Base-by-base conservation (phyloP, 2,888 invertebrate genomes). In the Watsonalla binaria region DNA sequence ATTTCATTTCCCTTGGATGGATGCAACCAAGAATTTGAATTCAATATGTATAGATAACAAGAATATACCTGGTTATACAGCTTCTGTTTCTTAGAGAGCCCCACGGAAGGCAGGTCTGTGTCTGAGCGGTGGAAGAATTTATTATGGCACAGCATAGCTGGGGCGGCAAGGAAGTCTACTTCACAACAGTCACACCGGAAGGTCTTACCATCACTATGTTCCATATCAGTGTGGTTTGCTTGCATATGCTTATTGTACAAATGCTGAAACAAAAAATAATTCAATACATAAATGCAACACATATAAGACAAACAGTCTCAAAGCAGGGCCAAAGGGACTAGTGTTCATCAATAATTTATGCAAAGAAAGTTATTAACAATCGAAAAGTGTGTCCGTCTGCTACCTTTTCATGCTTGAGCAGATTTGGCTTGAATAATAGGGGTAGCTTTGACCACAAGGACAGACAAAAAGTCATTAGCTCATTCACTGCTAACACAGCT, bases 71-170 rank as follows among this genome's bases (percentile, higher is more conserved):
- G 81, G 54, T 75, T 74, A 55, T 74, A 72, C 51, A 80, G 66
- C 64, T 78, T 87, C 0, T 86, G 66, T 70, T 89, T 90, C 58
- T 84, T 90, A 9, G 90, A 89, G 48, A 80, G 76, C n/a, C 90
- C 90, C 53, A 88, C 68, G 51, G 72, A 66, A 7, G 85, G 79
- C 52, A 87, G 62, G 51, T 89, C 89, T 50, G 78, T 77, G 39
- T 87, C 84, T 72, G 87, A 85, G 13, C 89, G 74, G 70, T 91
- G 91, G 57, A 84, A 91, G 59, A 86, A 90, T 59, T 84, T 89
- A 54, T 88, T 90, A 65, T 94, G 94, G 69, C 93, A 93, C 54
- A 91, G 74, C 74, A 93, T 90, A 0, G 93, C 94, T 47, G 91
- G 84, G 5, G 88, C 76, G 39, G 90, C 79, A 66, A 87, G 91